Percentiles rank a stretch among this genome's conserved stretches.
These are phyloP conservation scores for Silvanus unidentatus DNA, from an alignment of 2,888 invertebrate species.

Conservation along the genomic window DNA sequence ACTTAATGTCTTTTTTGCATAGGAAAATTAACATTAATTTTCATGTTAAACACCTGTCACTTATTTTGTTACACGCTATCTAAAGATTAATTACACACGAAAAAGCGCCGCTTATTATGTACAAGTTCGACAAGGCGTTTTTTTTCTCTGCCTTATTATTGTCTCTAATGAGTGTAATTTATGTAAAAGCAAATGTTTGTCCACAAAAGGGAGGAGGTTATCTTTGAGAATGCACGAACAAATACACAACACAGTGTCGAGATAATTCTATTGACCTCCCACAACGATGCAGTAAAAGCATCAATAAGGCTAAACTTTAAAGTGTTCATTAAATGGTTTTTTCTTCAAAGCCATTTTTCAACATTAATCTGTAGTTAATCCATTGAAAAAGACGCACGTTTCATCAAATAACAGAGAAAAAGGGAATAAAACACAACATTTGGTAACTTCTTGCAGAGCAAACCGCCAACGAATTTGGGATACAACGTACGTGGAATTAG, in stretches of 20 bases:
- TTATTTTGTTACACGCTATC: conserved; percentile 26
- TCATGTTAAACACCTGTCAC: conserved; percentile 29
- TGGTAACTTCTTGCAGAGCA: conserved; percentile 26
- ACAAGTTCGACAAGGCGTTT: neutral
- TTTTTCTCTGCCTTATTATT: neutral
- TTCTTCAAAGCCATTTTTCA: too few species aligned
- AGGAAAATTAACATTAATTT: conserved; percentile 22
- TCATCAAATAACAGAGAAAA: too few species aligned
- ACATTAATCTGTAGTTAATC: too few species aligned
- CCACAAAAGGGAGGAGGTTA: too few species aligned
- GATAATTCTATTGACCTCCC: too few species aligned
- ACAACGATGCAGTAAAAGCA: too few species aligned
- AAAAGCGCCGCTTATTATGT: neutral
- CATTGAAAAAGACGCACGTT: too few species aligned
- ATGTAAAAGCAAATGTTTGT: neutral
- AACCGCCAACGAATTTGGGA: conserved; percentile 25
- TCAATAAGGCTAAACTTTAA: too few species aligned
- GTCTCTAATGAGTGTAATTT: conserved; percentile 1
- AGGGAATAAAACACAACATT: conserved; percentile 13
- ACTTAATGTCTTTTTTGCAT: conserved; percentile 25
- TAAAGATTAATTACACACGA: conserved; percentile 22
- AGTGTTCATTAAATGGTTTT: too few species aligned
- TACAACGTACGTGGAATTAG: conserved; percentile 40
- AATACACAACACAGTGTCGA: too few species aligned
- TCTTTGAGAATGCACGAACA: too few species aligned